phyloP scores from a whole-genome alignment of 2,888 invertebrate species.

The Cerastis leucographa region DNA sequence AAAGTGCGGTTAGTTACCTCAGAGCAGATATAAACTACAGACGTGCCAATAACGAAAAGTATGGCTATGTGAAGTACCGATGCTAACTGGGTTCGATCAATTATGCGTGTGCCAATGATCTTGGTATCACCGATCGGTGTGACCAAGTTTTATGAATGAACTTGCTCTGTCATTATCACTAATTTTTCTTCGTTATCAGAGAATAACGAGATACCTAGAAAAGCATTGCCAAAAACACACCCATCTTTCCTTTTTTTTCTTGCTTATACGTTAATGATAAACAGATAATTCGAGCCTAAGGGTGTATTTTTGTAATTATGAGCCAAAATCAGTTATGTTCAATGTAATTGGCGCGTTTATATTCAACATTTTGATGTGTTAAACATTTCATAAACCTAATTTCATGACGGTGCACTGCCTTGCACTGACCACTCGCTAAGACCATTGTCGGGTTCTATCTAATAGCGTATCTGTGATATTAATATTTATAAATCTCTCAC shows the following conservation, averaged over 20 bases:
- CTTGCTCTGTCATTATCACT: conserved; percentile 2
- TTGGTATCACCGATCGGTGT: conserved; percentile 50
- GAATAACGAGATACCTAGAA: not conserved
- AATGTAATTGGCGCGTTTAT: not conserved
- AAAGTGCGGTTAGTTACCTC: conserved; percentile 81
- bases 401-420: not conserved
- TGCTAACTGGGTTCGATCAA: conserved; percentile 52
- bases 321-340: not conserved
- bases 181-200: conserved; percentile 1
- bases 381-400: not conserved
- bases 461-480: conserved; percentile 58
- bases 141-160: conserved; percentile 56
- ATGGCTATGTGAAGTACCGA: conserved; percentile 55
- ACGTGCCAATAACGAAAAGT: conserved; percentile 65
- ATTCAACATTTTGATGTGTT: not conserved
- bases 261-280: not conserved
- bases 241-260: not conserved
- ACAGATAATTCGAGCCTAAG: not conserved
- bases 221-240: not conserved
- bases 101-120: conserved; percentile 66
- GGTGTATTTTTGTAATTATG: not conserved
- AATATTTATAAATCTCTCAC: conserved; percentile 62
- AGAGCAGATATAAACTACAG: conserved; percentile 73
- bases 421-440: conserved; percentile 35
- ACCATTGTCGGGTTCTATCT: conserved; percentile 24